phyloP scores from a whole-genome alignment of 2,797 vertebrate genomes.

The Hippoglossus hippoglossus region DNA sequence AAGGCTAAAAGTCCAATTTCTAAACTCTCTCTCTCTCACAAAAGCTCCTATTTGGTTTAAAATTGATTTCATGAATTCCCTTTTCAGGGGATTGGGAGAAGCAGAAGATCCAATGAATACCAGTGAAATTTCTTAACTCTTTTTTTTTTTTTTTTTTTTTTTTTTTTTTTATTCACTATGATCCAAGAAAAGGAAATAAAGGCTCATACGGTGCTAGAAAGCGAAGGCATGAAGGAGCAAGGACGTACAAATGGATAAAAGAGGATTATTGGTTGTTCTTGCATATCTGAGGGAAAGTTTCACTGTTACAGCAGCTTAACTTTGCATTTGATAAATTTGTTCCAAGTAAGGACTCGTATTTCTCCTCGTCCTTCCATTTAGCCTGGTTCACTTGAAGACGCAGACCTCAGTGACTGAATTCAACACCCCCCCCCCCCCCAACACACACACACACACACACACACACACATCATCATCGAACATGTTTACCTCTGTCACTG shows the following conservation, averaged over 20 bases:
- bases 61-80: not conserved
- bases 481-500: conserved; percentile 53
- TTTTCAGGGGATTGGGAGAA: conserved; percentile 6
- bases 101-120: not conserved
- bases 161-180: not conserved
- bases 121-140: not conserved
- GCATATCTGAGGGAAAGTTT: conserved; percentile 8
- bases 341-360: conserved; percentile 25
- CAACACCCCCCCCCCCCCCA: conserved; percentile 30
- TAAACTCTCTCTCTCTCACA: no score
- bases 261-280: conserved; percentile 32
- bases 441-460: not conserved
- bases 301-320: conserved; percentile 15
- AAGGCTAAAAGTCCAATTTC: no score
- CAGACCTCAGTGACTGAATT: conserved; percentile 42
- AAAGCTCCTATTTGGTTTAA: not conserved
- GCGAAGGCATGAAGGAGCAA: conserved; percentile 3
- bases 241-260: not conserved
- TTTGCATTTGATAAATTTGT: conserved; percentile 46
- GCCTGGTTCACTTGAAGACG: conserved; percentile 43
- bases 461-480: conserved; percentile 18
- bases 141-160: not conserved
- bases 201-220: not conserved
- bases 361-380: conserved; percentile 44
- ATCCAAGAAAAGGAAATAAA: not conserved